phyloP scores from a whole-genome alignment of 2,113 vertebrate species.

The Anthoscopus minutus region DNA sequence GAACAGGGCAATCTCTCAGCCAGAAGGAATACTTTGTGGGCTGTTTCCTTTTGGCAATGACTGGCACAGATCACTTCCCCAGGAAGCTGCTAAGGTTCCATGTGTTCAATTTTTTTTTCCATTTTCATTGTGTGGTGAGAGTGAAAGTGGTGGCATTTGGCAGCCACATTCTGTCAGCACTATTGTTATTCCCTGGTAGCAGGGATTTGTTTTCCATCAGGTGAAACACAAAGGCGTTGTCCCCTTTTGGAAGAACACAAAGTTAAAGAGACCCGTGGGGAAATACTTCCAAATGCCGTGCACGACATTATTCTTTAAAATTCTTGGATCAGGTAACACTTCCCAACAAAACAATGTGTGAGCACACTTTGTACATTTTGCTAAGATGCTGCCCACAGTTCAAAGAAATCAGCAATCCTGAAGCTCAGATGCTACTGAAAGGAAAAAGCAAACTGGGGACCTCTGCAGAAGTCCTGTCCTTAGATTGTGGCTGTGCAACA shows the following conservation, averaged over 20 bases:
- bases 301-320: neutral
- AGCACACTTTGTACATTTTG: neutral
- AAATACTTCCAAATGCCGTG: neutral
- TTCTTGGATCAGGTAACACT: neutral
- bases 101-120: neutral
- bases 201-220: constrained; percentile 17
- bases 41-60: neutral
- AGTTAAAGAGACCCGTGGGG: neutral
- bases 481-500: neutral
- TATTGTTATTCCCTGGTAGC: neutral
- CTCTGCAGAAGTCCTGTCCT: neutral
- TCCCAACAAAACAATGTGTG: neutral
- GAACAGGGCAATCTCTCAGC: neutral
- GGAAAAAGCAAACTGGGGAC: neutral
- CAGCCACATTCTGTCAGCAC: neutral
- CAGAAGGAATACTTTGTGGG: neutral
- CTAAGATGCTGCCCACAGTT: neutral
- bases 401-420: neutral
- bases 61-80: constrained; percentile 23
- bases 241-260: neutral
- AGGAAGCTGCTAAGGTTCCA: constrained; percentile 14
- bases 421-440: neutral
- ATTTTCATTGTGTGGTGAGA: constrained; percentile 2
- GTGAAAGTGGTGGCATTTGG: constrained; percentile 23
- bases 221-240: neutral